Conservation (phyloP, 1,140 invertebrate species). For the Battus philenor region DNA sequence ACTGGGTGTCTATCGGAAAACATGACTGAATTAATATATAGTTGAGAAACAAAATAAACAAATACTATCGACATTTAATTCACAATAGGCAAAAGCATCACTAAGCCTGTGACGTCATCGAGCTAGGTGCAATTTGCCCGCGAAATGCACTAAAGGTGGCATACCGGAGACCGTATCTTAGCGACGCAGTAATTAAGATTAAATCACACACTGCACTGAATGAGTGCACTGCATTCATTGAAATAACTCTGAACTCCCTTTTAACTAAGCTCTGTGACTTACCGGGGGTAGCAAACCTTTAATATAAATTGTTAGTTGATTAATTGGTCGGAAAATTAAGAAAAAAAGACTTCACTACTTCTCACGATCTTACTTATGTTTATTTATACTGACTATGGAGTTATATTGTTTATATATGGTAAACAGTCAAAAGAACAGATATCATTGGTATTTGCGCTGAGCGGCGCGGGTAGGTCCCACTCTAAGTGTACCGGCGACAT, state of each 20-base stretch:
- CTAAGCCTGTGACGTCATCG: slow-evolving; percentile 9
- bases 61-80: neutral
- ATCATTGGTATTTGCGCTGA: too few species aligned
- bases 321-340: slow-evolving; percentile 6
- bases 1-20: too few species aligned
- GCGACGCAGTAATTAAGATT: slow-evolving; percentile 15
- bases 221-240: slow-evolving; percentile 9
- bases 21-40: too few species aligned
- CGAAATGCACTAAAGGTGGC: neutral
- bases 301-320: slow-evolving; percentile 10
- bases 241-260: slow-evolving; percentile 6
- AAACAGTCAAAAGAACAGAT: too few species aligned
- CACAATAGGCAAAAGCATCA: too few species aligned
- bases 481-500: too few species aligned
- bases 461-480: too few species aligned
- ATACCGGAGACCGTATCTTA: slow-evolving; percentile 4
- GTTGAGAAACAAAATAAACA: neutral
- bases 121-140: slow-evolving; percentile 4
- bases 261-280: slow-evolving; percentile 4
- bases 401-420: too few species aligned
- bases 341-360: too few species aligned
- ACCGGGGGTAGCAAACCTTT: neutral
- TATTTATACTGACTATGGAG: too few species aligned
- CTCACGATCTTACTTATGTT: too few species aligned
- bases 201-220: neutral